Percentiles rank a stretch among this genome's conserved stretches.
Conservation (phyloP, 2,888 invertebrate species). For the Apodemia duryi region DNA sequence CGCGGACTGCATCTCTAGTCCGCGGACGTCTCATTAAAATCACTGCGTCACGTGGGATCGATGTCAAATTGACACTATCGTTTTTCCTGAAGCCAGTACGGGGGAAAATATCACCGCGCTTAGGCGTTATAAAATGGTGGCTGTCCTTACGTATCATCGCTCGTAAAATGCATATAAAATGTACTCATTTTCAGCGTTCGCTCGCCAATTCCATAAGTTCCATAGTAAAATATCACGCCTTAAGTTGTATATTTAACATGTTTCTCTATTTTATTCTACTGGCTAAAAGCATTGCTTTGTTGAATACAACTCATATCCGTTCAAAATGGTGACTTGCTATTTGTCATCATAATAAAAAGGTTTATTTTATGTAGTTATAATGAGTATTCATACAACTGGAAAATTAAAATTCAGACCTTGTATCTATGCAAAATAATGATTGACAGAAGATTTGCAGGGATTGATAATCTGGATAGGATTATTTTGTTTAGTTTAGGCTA, state of each 20-base stretch:
- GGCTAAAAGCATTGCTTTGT: slow-evolving; percentile 65
- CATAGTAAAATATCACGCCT: slow-evolving; percentile 44
- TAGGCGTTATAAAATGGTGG: slow-evolving; percentile 80
- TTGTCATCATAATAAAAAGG: slow-evolving; percentile 31
- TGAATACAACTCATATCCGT: slow-evolving; percentile 74
- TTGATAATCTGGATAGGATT: no score
- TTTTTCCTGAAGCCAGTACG: slow-evolving; percentile 77
- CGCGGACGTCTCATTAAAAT: slow-evolving; percentile 84
- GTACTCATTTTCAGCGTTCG: slow-evolving; percentile 45
- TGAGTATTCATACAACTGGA: no score
- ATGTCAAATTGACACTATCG: slow-evolving; percentile 82
- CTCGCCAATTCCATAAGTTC: slow-evolving; percentile 40
- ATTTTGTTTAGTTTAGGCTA: no score
- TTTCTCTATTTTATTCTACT: slow-evolving; percentile 45
- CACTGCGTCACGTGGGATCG: slow-evolving; percentile 86
- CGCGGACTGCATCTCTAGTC: slow-evolving; percentile 81
- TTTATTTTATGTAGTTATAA: slow-evolving; percentile 5
- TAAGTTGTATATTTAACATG: slow-evolving; percentile 40
- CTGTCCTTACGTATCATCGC: slow-evolving; percentile 65
- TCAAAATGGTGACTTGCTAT: slow-evolving; percentile 83
- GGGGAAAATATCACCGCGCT: slow-evolving; percentile 75
- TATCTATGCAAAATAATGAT: no score
- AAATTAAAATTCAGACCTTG: no score
- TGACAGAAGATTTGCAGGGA: no score
- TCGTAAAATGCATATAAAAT: slow-evolving; percentile 55